Base-by-base conservation (phyloP, 2,888 invertebrate genomes). In the Neocrepidodera transversa region DNA sequence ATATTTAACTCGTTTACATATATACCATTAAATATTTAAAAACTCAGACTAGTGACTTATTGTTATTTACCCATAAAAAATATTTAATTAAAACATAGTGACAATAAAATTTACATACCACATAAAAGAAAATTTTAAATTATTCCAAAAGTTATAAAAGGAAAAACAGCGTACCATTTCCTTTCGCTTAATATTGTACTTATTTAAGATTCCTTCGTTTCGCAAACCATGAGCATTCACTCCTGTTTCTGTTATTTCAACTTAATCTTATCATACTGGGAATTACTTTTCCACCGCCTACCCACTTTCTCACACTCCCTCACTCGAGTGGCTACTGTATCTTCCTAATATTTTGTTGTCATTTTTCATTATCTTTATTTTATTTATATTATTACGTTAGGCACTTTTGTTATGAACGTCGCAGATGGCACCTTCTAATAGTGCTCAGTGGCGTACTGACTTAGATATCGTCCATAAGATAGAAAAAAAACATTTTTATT, bases 241-340 rank as follows among this genome's bases (percentile, higher is more conserved):
- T 47, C n/a, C n/a, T 30, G 47, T 47, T 47, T 47, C 47, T 47
- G 47, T 47, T 47, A 47, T 47, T 47, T 30, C 10, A 30, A 14
- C 28, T 28, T 23, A 47, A 47, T 47, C 47, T 47, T 47, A 30
- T 47, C 47, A 30, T 30, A 30, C n/a, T 47, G 6, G 6, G 47
- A 47, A 47, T 47, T 16, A 47, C 8, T 47, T 16, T 47, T 47
- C 30, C 7, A 8, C 13, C 26, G 30, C 30, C 47, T 8, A 30
- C 47, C 17, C 47, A 16, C 8, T 30, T 47, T 47, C 20, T 14
- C 16, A 17, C 18, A 11, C 6, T 11, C 23, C 8, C 6, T 20
- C 43, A n/a, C n/a, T 13, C 10, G 40, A 40, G 17, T 16, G 18
- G 18, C 40, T 16, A 40, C 16, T 40, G 40, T 5, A 10, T 7